These are phyloP conservation scores for Vollenhovia emeryi DNA, from an alignment of 1,140 invertebrate genomes.

Conservation along the genomic window DNA sequence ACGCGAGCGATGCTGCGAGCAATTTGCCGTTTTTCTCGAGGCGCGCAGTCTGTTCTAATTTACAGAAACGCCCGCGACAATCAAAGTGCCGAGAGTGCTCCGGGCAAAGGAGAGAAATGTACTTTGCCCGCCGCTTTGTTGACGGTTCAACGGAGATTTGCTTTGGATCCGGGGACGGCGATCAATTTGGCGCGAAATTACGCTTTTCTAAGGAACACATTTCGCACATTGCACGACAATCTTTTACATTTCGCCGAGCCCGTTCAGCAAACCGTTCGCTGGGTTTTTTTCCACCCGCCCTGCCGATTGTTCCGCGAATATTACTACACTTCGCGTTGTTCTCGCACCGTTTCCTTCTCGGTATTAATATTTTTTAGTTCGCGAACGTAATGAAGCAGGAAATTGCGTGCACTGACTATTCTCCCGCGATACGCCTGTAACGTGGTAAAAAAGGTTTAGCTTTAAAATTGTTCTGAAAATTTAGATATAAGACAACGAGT, in stretches of 20 bases:
- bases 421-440: neutral
- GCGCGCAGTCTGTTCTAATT: slow-evolving; percentile 46
- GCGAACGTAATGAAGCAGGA: slow-evolving; percentile 49
- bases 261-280: slow-evolving; percentile 22
- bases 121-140: slow-evolving; percentile 58
- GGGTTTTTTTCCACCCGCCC: neutral
- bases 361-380: slow-evolving; percentile 48
- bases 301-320: slow-evolving; percentile 41
- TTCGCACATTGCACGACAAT: slow-evolving; percentile 55
- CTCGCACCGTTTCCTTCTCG: neutral
- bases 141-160: slow-evolving; percentile 56
- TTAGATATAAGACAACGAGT: neutral
- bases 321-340: slow-evolving; percentile 40
- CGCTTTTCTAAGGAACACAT: slow-evolving; percentile 55
- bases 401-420: slow-evolving; percentile 46
- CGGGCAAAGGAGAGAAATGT: slow-evolving; percentile 49
- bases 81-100: slow-evolving; percentile 46
- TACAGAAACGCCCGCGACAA: slow-evolving; percentile 50
- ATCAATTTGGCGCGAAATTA: slow-evolving; percentile 59
- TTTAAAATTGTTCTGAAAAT: slow-evolving; percentile 29
- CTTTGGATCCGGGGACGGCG: slow-evolving; percentile 32
- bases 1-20: slow-evolving; percentile 42
- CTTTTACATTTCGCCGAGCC: slow-evolving; percentile 48
- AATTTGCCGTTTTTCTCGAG: slow-evolving; percentile 55
- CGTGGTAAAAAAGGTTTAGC: slow-evolving; percentile 14